phyloP scores from a whole-genome alignment of 2,113 vertebrate species.

The Acrocephalus kingi region DNA sequence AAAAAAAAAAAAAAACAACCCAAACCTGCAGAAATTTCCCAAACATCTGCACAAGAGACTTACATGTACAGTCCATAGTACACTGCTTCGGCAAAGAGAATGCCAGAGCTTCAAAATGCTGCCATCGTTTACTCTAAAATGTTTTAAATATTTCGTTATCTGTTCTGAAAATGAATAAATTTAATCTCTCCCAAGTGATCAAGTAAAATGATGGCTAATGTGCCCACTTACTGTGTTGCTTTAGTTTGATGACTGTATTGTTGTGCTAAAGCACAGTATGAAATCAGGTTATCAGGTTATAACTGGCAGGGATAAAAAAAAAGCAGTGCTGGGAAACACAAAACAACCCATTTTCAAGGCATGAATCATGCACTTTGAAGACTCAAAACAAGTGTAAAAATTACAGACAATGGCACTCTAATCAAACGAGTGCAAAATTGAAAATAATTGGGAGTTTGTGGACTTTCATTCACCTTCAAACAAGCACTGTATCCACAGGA shows the following conservation, averaged over 20 bases:
- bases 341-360: slow-evolving; percentile 55
- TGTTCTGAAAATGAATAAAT: slow-evolving; percentile 80
- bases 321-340: slow-evolving; percentile 56
- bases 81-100: slow-evolving; percentile 39
- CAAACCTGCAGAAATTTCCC: slow-evolving; percentile 49
- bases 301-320: slow-evolving; percentile 75
- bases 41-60: slow-evolving; percentile 55
- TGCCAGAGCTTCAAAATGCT: slow-evolving; percentile 47
- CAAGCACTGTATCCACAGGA: slow-evolving; percentile 20
- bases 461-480: slow-evolving; percentile 54
- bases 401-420: slow-evolving; percentile 53
- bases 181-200: slow-evolving; percentile 81
- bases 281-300: slow-evolving; percentile 79
- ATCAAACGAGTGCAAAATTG: slow-evolving; percentile 56
- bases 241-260: slow-evolving; percentile 81
- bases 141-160: slow-evolving; percentile 83
- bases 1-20: background rate
- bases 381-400: slow-evolving; percentile 50
- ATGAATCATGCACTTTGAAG: slow-evolving; percentile 58
- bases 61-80: background rate
- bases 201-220: slow-evolving; percentile 81
- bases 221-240: slow-evolving; percentile 77
- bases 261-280: slow-evolving; percentile 78
- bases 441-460: slow-evolving; percentile 60
- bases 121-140: slow-evolving; percentile 59